A percentile compares a stretch with the other conserved stretches of the same genome.
phyloP scores from a whole-genome alignment of 2,113 vertebrate genomes.

The Pterocles burchelli region DNA sequence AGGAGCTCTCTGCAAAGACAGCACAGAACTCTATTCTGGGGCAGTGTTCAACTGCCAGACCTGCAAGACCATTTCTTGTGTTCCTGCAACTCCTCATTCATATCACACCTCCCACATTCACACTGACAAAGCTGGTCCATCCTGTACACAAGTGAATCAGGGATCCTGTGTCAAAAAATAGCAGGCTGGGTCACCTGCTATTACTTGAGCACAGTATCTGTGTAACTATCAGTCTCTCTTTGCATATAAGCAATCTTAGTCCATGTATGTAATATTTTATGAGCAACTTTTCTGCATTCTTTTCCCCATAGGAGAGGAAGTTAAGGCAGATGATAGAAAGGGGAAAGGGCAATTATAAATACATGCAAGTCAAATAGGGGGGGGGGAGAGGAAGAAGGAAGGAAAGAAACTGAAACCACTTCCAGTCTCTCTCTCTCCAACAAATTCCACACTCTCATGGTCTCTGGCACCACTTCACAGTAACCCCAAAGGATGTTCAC shows the following conservation, averaged over 20 bases:
- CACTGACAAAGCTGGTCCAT: neutral
- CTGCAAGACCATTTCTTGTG: neutral
- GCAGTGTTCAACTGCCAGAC: neutral
- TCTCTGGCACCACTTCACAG: slow-evolving; percentile 43
- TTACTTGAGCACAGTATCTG: neutral
- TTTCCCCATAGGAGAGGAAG: neutral
- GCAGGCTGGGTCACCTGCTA: neutral
- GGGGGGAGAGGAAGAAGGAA: neutral
- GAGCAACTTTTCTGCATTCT: neutral
- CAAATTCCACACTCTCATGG: neutral
- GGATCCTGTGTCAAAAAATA: neutral
- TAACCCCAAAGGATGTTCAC: slow-evolving; percentile 32
- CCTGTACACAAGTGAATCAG: neutral
- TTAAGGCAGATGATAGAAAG: neutral
- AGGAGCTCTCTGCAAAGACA: neutral
- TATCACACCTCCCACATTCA: neutral
- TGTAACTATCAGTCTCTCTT: neutral
- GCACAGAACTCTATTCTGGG: neutral
- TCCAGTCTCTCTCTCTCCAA: slow-evolving; percentile 24
- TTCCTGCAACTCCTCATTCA: neutral
- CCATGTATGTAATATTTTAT: neutral
- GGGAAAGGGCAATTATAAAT: neutral
- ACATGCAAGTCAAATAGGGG: neutral
- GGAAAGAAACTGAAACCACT: neutral
- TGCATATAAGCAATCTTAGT: neutral